phyloP scores from a whole-genome alignment of 2,113 vertebrate genomes.

The Steatornis caripensis region DNA sequence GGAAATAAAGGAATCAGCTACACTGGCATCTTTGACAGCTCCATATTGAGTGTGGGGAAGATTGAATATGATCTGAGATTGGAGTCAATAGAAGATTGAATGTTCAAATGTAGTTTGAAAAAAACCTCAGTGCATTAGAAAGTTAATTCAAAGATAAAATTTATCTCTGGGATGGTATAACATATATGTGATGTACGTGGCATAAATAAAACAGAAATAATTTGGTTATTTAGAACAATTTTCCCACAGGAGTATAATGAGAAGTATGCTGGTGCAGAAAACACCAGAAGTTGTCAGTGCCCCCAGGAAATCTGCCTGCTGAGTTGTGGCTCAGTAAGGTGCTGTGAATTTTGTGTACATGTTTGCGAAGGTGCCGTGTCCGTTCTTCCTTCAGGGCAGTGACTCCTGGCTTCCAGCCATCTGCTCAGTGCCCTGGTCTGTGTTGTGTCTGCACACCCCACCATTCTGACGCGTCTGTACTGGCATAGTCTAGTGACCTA shows the following conservation, averaged over 20 bases:
- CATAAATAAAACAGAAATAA: not conserved
- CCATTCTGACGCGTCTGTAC: rapidly evolving
- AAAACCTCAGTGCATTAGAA: not conserved
- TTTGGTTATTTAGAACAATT: not conserved
- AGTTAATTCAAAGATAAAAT: not conserved
- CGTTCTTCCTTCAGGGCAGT: rapidly evolving
- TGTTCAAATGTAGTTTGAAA: not conserved
- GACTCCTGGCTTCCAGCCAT: not conserved
- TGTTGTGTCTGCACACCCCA: no score
- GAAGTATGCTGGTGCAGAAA: not conserved
- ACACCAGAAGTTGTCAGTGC: not conserved
- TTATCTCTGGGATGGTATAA: not conserved
- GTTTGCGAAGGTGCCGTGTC: rapidly evolving
- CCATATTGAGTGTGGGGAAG: not conserved
- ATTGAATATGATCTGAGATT: not conserved
- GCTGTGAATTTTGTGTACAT: not conserved
- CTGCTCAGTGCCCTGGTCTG: not conserved
- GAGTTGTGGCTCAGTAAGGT: not conserved
- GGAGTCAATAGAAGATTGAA: not conserved
- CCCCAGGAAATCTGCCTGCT: not conserved
- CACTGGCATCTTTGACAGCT: not conserved
- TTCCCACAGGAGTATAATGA: not conserved
- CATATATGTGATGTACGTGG: rapidly evolving
- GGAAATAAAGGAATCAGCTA: not conserved
- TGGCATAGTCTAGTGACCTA: not conserved